phyloP scores from a whole-genome alignment of 2,888 invertebrate genomes.

The Caenorhabditis sp. region DNA sequence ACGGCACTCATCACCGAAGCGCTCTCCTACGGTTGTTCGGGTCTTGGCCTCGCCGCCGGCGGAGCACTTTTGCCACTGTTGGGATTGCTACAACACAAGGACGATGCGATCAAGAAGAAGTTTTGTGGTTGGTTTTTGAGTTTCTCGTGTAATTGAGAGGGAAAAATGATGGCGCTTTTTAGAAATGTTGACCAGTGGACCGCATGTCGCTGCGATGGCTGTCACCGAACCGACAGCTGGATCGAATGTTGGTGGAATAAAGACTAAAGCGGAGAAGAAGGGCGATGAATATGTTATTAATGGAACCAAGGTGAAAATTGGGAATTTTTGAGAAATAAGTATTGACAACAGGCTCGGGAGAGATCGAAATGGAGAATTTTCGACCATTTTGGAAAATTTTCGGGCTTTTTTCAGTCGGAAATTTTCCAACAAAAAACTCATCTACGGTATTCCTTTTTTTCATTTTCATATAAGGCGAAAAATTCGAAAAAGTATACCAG shows the following conservation, averaged over 20 bases:
- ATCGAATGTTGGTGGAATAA: conserved; percentile 13
- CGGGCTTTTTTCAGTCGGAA: too few species aligned
- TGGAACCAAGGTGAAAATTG: conserved; percentile 7
- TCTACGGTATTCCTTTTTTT: too few species aligned
- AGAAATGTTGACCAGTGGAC: conserved; percentile 1
- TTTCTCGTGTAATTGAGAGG: not conserved
- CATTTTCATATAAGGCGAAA: too few species aligned
- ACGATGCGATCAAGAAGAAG: conserved; percentile 6
- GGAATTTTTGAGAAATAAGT: not conserved
- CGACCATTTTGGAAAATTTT: too few species aligned
- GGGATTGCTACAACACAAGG: not conserved
- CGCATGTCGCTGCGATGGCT: conserved; percentile 5
- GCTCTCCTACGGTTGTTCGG: conserved; percentile 6
- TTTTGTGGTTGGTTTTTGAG: not conserved
- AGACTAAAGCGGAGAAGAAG: conserved; percentile 12
- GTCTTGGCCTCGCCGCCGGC: not conserved
- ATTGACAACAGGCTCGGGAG: too few species aligned
- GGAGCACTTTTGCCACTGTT: not conserved
- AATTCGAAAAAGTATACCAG: too few species aligned
- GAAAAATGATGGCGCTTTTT: not conserved
- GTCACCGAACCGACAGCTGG: conserved; percentile 20
- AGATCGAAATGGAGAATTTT: too few species aligned
- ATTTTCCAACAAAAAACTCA: too few species aligned
- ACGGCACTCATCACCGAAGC: not conserved
- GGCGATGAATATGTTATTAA: conserved; percentile 24